Evolutionary conservation across 2,113 vertebrate species (phyloP), one percentile per base, ranked within the genome.

Genomic region (Loxodonta africana): DNA sequence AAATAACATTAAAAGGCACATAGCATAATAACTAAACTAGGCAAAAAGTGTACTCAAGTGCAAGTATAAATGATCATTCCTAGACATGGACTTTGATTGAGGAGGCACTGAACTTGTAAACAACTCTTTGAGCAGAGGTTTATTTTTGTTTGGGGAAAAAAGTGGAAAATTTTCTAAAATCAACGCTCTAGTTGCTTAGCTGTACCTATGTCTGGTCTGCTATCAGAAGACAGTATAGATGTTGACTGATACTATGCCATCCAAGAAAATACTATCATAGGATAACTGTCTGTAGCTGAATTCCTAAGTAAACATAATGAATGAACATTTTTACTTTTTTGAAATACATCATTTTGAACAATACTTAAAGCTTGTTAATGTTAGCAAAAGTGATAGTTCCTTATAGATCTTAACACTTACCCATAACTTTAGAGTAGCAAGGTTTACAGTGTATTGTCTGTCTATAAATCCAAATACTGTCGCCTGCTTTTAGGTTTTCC

Each of bases 391-490:
- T 60, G 21, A 78, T 33, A 14, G 5, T 77, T 69, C 14, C 20
- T 53, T 46, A 63, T 18, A 83, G 74, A 57, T 5, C 23, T 67
- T 69, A 12, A 17, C 88, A 98, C 98, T 98, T 99, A 99, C 99
- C 99, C 99, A 99, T 99, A 96, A 99, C 98, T 97, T 98, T 96
- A 85, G 99, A 99, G 96, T 99, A 99, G 98, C 99, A 99, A 95
- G 98, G 98, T 57, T 99, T 99, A 97, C 99, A 99, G 95, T 99
- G 99, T 95, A 99, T 99, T 89, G 98, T 99, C 85, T 98, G 95
- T 73, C 98, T 99, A 95, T 99, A 99, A 98, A 99, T 98, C 99
- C 99, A 99, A 98, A 99, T 98, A 97, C 98, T 99, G 98, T 99
- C 99, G 83, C 99, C 99, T 14, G 99, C 99, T 97, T 99, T 99